Base-by-base conservation (phyloP, 2,797 vertebrate genomes). In the Cyclura pinguis region DNA sequence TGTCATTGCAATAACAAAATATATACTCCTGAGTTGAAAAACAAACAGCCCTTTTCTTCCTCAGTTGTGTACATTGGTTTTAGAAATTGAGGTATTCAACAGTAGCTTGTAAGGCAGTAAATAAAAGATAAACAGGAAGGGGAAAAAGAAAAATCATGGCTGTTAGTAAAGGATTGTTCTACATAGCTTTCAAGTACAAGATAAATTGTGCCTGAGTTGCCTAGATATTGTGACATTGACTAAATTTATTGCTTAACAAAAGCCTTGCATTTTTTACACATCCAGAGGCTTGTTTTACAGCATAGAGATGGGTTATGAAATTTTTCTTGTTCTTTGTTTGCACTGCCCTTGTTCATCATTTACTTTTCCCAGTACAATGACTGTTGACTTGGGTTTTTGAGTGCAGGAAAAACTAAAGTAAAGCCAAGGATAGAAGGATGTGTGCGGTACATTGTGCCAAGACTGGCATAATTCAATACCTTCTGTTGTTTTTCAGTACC, bases 241-340 rank as follows among this genome's bases (percentile, higher is more conserved):
- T 83, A 84, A 91, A 95, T 92, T 93, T 95, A 93, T 92, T 90
- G 77, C 94, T 95, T 89, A 89, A 88, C 90, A 95, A 78, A 92
- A 93, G 62, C 84, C 85, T 94, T 93, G 84, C 38, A 59, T 91
- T 96, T 86, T 96, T 94, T 91, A 77, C 90, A 76, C 73, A 42
- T 91, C 82, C 47, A 85, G 42, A 93, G 83, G 76, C 24, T n/a
- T 89, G 62, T 95, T 94, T 91, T 95, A 87, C 89, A 91, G 35
- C 92, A 59, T 24, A 42, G 85, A 91, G 88, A 90, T 94, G 87
- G 92, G 94, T 94, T 82, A 88, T 88, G 42, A 18, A 24, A 0
- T 47, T 91, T 95, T 90, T 88, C 35, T 27, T 90, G 12, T 42
- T 91, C 84, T 93, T 89, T 14, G 88, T 96, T 95, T 91, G 62